Evolutionary conservation across 1,140 invertebrate species (phyloP), one percentile per base, ranked within the genome.

Genomic region (Drosophila quadrilineata): DNA sequence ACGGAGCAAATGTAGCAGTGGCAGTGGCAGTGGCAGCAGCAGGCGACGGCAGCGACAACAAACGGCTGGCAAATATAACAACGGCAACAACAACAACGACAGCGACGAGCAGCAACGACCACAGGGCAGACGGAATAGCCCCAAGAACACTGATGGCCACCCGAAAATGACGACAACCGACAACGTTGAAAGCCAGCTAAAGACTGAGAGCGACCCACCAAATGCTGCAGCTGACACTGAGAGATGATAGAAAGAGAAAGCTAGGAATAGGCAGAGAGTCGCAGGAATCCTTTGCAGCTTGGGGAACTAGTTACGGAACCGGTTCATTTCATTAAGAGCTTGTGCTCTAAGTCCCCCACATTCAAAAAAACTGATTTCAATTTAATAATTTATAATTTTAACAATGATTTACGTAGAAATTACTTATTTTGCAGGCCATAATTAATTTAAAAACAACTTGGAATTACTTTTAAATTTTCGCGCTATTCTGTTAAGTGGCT

Each of bases 151-250:
- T 17, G 41, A 8, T 45, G 29, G 33, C 33, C 24, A 54, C 33
- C 12, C 33, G 35, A 60, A 35, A 14, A 6, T 45, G 28, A 33
- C 36, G 52, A 60, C 73, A 72, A 77, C 70, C 74, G 62, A 84
- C 79, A 50, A 71, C 70, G 66, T 67, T 58, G 62, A 85, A 74
- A 85, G 79, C 70, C 70, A 84, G 70, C 75, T 68, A 75, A 79
- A 64, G 79, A 84, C 77, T 85, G 62, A 85, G 74, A 28, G 36
- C 31, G 19, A 48, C 2, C 38, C 22, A 49, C 17, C 22, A 49
- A 33, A 21, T 26, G 24, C 33, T 6, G 35, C 46, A 41, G 49
- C 41, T 36, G 33, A 52, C 21, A 24, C 40, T 4, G 3, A 21
- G 9, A 41, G 10, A 16, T 28, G 26, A 60, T 41, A 57, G 43